Base-by-base conservation (phyloP, 2,797 vertebrate genomes). In the Triplophysa bombifrons region DNA sequence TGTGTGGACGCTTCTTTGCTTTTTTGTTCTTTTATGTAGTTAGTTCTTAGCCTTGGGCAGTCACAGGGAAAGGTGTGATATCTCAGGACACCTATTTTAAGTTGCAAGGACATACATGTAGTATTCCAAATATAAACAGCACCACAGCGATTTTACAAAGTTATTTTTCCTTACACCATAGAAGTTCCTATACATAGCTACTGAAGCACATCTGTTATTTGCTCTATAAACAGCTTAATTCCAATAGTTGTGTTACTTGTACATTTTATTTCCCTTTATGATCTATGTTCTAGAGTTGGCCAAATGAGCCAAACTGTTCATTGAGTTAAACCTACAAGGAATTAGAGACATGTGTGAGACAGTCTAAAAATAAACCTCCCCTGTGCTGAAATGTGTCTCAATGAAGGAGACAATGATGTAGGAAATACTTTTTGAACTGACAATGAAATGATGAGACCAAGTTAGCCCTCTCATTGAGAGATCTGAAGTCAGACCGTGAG, bases 401-500 rank as follows among this genome's bases (percentile, higher is more conserved):
- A 51, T 50, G 56, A 74, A 78, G 66, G 20, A 69, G 19, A 64
- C 46, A 63, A 67, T n/a, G 25, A 51, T 61, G 41, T 19, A 20
- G 67, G 63, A 66, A 41, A 19, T 60, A 63, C 63, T 64, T 67
- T 78, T 27, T 41, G 27, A 67, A 22, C 69, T 38, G 70, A 82
- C 76, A 82, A 61, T 56, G 25, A 69, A 71, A 56, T 25, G 66
- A 63, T 55, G 61, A 63, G 58, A 48, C 22, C 46, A 56, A 27
- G 65, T n/a, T 58, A 67, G 74, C 63, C 19, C 34, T 81, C 75
- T 58, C 48, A 74, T 72, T 65, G 67, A 85, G 78, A 76, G 55
- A 78, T 79, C 81, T 83, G 25, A 48, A 84, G 67, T 25, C 55
- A 61, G 66, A 64, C 22, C 30, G 55, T 87, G 83, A 86, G 58